Percentiles rank a stretch among this genome's conserved stretches.
Conservation (phyloP, 2,797 vertebrate genomes). For the Thripadectes ignobilis region DNA sequence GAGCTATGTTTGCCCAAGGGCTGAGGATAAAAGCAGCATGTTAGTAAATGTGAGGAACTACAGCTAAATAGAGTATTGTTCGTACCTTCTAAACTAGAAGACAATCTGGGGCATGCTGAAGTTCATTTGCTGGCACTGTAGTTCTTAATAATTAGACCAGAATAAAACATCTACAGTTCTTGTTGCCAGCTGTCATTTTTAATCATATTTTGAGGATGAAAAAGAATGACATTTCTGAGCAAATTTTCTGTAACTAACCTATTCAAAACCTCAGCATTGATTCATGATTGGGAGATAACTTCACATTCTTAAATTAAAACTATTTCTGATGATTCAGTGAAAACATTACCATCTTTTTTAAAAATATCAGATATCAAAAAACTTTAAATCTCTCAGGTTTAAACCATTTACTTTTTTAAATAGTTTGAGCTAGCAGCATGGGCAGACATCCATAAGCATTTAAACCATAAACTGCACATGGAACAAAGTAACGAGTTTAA, state of each 20-base stretch:
- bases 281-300: not conserved
- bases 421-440: not conserved
- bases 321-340: not conserved
- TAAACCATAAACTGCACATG: not conserved
- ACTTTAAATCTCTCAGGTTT: not conserved
- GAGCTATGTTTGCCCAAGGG: not conserved
- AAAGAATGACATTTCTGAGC: not conserved
- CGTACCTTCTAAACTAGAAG: not conserved
- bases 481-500: not conserved
- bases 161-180: not conserved
- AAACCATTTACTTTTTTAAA: not conserved
- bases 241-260: not conserved
- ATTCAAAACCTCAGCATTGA: not conserved
- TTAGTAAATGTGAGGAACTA: not conserved
- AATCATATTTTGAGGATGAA: not conserved
- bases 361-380: not conserved
- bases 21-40: not conserved
- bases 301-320: not conserved
- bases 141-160: not conserved
- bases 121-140: not conserved
- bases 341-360: not conserved
- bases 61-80: not conserved
- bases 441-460: not conserved
- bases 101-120: not conserved
- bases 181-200: constrained; percentile 31